phyloP scores from a whole-genome alignment of 2,888 invertebrate genomes.

The Cancer borealis region DNA sequence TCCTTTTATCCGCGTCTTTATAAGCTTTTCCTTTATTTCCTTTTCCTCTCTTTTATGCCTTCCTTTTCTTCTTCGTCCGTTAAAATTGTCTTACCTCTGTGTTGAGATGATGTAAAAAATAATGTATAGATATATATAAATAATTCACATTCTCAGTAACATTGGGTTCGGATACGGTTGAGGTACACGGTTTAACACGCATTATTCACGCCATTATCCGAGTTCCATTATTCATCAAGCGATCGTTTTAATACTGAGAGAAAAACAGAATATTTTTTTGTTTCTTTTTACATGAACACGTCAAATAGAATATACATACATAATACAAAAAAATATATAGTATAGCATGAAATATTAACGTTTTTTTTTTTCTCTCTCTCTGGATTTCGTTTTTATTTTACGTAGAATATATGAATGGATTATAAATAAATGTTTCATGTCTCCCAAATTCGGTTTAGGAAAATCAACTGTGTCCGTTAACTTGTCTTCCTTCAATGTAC shows the following conservation, averaged over 20 bases:
- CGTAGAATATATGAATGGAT: neutral
- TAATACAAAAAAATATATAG: neutral
- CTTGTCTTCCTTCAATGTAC: neutral
- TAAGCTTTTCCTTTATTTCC: neutral
- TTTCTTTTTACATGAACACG: neutral
- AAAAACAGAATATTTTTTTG: neutral
- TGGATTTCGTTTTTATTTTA: neutral
- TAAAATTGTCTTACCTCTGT: neutral
- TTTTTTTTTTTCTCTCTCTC: neutral
- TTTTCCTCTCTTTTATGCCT: neutral
- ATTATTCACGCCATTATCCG: neutral
- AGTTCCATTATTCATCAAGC: conserved; percentile 20
- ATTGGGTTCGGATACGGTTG: neutral
- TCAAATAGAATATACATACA: neutral
- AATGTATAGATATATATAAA: too few species aligned
- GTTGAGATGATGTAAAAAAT: too few species aligned
- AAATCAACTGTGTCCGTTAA: neutral
- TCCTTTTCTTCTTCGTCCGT: neutral
- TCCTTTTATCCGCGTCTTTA: neutral
- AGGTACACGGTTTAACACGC: neutral
- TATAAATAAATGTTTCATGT: neutral
- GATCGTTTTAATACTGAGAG: neutral
- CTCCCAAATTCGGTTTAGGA: neutral
- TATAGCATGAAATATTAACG: neutral
- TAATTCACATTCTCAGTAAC: too few species aligned